Evolutionary conservation across 30 jellyfish, hydroid and myxozoan species (phyloP).

Genomic region (Hydractinia echinata): DNA sequence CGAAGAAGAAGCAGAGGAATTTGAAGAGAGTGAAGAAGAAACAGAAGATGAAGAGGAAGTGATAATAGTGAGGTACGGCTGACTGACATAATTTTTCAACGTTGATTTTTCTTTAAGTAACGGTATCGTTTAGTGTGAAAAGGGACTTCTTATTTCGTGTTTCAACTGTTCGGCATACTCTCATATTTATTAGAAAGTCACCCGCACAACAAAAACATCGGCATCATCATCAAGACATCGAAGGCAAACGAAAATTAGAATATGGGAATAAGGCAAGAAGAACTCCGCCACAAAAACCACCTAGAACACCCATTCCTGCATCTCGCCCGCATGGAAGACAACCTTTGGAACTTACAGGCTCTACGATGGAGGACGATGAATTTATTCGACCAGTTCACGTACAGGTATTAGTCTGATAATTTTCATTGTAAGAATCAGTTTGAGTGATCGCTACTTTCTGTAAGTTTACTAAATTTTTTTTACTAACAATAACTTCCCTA

Average conservation of each 20-base stretch:
- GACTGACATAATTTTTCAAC: neutral
- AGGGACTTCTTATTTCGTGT: neutral
- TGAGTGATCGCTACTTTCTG: neutral
- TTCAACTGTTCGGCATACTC: neutral
- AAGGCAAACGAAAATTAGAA: conserved; percentile 9
- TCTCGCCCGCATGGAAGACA: neutral
- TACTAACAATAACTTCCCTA: neutral
- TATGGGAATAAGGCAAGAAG: neutral
- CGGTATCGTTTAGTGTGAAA: neutral
- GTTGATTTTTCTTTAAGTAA: neutral
- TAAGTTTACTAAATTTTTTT: neutral
- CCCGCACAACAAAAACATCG: conserved; percentile 1
- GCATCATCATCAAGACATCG: neutral
- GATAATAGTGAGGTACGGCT: conserved; percentile 3
- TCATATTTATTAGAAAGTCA: neutral
- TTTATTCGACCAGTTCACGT: neutral
- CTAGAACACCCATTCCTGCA: conserved; percentile 1
- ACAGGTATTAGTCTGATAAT: neutral
- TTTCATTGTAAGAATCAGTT: neutral
- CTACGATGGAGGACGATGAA: neutral
- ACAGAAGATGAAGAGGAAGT: conserved; percentile 20
- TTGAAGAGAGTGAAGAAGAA: conserved; percentile 46
- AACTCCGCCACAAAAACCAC: conserved; percentile 11
- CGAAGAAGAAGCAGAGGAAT: conserved; percentile 40
- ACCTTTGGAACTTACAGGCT: conserved; percentile 20